Evolutionary conservation across 2,113 vertebrate genomes (phyloP).

Genomic region (Bettongia penicillata): DNA sequence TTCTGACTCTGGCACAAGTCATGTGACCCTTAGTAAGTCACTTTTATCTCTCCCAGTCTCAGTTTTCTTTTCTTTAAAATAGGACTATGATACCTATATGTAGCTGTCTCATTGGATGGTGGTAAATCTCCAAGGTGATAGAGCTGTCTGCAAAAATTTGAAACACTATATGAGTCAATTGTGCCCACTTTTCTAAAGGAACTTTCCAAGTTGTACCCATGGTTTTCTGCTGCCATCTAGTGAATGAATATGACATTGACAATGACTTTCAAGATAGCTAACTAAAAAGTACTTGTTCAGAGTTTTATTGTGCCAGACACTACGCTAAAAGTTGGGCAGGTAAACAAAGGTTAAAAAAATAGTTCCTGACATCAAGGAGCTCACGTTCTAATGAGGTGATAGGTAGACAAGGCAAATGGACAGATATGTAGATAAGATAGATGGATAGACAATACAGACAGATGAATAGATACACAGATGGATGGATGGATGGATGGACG

Average conservation of each 20-base stretch:
- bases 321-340: too few species aligned
- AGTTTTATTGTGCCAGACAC: neutral
- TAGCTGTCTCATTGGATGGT: neutral
- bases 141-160: neutral
- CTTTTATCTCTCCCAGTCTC: neutral
- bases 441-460: too few species aligned
- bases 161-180: neutral
- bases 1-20: too few species aligned
- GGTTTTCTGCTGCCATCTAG: constrained; percentile 63
- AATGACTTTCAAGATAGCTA: neutral
- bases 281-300: neutral
- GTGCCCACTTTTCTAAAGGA: neutral
- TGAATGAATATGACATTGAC: neutral
- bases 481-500: neutral
- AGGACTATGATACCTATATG: too few species aligned
- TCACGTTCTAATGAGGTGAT: neutral
- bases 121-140: too few species aligned
- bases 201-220: neutral
- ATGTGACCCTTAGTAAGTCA: neutral
- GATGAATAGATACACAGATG: neutral
- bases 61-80: neutral
- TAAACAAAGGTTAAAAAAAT: neutral
- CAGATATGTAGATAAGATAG: too few species aligned
- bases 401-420: too few species aligned
- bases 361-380: neutral